Evolutionary conservation across 1,140 invertebrate species (phyloP), one percentile per base, ranked within the genome.

Genomic region (Coenobita brevimanus): DNA sequence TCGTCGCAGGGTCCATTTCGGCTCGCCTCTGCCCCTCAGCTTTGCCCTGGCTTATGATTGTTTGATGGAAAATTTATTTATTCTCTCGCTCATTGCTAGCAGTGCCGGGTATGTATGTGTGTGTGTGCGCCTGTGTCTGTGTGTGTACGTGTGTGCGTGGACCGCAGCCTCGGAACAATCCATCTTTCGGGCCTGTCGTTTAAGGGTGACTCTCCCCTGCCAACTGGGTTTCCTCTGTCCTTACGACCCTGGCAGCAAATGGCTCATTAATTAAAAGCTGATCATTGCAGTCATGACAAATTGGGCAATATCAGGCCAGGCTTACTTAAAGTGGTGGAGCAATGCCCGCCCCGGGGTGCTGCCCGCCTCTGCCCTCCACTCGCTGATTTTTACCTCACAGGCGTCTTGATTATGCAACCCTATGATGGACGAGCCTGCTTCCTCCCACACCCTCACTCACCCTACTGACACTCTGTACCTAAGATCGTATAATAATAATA

Each of bases 41-140:
- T 54, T 41, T 57, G 64, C 60, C 24, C 24, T 57, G 64, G 36
- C 76, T 71, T 87, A 80, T 87, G 84, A 71, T 81, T 64, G 60
- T 80, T 38, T 80, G 76, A 80, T 80, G 84, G 41, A 69, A 69
- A 80, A 87, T 80, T 87, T 87, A 87, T 87, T 87, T 80, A 80
- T 87, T 80, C 75, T 76, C 76, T 87, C 46, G 46, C 76, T 87
- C 84, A 87, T 87, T 87, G 75, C 84, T 79, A 79, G 79, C 36
- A 79, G 60, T 79, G 69, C 30, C 38, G 15, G 46, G 36, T 46
- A 67, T 24, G 36, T 62, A 13, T 30, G 38, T 15, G 62, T 36
- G 43, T 21, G 24, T 24, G 8, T 10, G 24, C 13, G n/a, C 33
- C 13, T 41, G 33, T 38, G n/a, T n/a, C n/a, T n/a, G n/a, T n/a